A percentile compares a stretch with the other conserved stretches of the same genome.
phyloP scores from a whole-genome alignment of 2,888 invertebrate species.

The Cataglyphis altisquamis region DNA sequence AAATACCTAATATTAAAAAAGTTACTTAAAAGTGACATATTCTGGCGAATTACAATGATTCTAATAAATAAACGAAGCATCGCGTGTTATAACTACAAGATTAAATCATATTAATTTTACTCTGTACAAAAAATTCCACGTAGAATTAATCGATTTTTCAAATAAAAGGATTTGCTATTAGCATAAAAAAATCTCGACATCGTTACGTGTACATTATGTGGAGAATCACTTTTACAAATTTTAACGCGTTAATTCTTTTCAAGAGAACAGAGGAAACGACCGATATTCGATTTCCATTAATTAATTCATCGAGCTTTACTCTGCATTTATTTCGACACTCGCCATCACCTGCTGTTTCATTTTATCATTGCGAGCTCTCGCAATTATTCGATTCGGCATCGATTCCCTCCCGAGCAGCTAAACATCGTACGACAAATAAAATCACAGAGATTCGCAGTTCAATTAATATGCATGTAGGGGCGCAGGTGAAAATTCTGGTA shows the following conservation, averaged over 20 bases:
- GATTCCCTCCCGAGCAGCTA: slow-evolving; percentile 19
- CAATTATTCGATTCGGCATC: slow-evolving; percentile 33
- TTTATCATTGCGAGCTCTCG: slow-evolving; percentile 6
- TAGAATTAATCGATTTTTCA: not conserved
- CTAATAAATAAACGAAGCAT: not conserved
- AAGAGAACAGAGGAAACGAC: not conserved
- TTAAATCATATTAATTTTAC: slow-evolving; percentile 8
- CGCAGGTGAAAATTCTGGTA: slow-evolving; percentile 38
- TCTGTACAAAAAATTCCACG: not conserved
- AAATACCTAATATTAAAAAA: not conserved
- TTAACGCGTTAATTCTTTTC: not conserved
- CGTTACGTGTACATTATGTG: not conserved
- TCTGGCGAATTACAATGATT: not conserved
- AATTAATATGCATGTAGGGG: not conserved
- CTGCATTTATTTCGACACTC: not conserved
- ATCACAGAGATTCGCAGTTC: not conserved
- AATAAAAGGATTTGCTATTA: not conserved
- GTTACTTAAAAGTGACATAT: not conserved
- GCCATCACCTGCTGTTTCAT: slow-evolving; percentile 13
- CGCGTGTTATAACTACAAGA: not conserved
- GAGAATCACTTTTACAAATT: slow-evolving; percentile 3
- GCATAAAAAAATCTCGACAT: not conserved
- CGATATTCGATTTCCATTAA: slow-evolving; percentile 29
- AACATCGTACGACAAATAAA: not conserved
- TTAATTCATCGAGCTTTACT: slow-evolving; percentile 26